Percentiles rank a stretch among this genome's conserved stretches.
These are phyloP conservation scores for Microcebus murinus DNA, from an alignment of 2,113 vertebrate species.

Conservation along the genomic window DNA sequence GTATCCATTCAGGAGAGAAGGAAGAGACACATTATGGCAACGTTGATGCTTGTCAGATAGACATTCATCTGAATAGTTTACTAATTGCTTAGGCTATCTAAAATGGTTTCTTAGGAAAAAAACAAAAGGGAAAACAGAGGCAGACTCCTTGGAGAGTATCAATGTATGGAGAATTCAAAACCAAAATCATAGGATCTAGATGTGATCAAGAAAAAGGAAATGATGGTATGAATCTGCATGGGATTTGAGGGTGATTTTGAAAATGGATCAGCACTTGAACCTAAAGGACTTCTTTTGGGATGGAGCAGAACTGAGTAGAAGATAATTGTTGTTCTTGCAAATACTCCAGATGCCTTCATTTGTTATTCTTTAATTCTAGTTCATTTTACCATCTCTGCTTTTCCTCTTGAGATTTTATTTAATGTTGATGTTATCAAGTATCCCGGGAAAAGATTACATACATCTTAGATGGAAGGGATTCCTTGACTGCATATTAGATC, in stretches of 20 bases:
- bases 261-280: not conserved
- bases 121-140: not conserved
- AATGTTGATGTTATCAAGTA: not conserved
- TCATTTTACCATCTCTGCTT: not conserved
- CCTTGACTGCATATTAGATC: not conserved
- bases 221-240: not conserved
- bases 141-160: not conserved
- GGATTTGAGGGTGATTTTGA: not conserved
- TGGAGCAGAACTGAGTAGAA: not conserved
- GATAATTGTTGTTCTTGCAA: not conserved
- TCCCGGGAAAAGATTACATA: not conserved
- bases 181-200: not conserved
- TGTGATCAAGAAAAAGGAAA: not conserved
- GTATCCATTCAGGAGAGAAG: not conserved
- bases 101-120: not conserved
- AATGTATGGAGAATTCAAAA: not conserved
- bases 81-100: not conserved
- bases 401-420: not conserved
- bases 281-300: not conserved
- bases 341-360: not conserved
- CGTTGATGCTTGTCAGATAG: not conserved
- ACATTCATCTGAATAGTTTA: not conserved
- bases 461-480: not conserved
- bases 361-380: not conserved
- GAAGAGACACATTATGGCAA: not conserved